Evolutionary conservation across 2,797 vertebrate genomes (phyloP).

Genomic region (Mycteria americana): DNA sequence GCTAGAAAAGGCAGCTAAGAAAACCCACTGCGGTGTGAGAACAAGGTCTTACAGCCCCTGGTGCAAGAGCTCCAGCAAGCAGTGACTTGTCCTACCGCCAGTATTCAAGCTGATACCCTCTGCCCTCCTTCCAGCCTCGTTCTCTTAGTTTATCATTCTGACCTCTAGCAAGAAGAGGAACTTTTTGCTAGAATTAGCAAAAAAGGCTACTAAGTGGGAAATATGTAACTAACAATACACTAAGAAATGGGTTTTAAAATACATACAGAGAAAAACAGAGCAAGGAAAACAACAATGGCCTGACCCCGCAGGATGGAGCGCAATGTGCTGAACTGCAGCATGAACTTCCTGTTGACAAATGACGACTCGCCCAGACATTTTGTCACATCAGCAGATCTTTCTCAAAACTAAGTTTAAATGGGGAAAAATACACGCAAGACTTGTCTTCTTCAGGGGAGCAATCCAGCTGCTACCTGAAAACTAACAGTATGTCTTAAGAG

Average conservation of each 20-base stretch:
- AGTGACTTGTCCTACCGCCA: background rate
- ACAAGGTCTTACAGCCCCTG: no score
- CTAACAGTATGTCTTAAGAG: background rate
- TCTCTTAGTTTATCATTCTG: no score
- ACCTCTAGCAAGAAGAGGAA: background rate
- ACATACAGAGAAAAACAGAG: background rate
- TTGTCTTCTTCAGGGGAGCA: background rate
- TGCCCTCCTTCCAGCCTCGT: background rate
- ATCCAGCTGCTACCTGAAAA: background rate
- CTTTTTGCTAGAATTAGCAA: background rate
- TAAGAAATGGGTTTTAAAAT: background rate
- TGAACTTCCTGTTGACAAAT: background rate
- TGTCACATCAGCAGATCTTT: background rate
- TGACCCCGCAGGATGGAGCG: background rate
- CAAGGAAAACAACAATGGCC: background rate
- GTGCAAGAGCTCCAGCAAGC: background rate
- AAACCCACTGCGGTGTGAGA: fast-evolving
- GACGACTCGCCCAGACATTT: fast-evolving
- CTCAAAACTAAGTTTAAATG: background rate
- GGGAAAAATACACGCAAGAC: background rate
- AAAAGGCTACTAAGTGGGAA: background rate
- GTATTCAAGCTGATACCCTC: background rate
- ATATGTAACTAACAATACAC: fast-evolving
- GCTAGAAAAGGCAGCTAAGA: background rate
- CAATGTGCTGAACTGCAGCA: fast-evolving